These are phyloP conservation scores for Dipus sagitta DNA, from an alignment of 2,797 vertebrate species.

Conservation along the genomic window DNA sequence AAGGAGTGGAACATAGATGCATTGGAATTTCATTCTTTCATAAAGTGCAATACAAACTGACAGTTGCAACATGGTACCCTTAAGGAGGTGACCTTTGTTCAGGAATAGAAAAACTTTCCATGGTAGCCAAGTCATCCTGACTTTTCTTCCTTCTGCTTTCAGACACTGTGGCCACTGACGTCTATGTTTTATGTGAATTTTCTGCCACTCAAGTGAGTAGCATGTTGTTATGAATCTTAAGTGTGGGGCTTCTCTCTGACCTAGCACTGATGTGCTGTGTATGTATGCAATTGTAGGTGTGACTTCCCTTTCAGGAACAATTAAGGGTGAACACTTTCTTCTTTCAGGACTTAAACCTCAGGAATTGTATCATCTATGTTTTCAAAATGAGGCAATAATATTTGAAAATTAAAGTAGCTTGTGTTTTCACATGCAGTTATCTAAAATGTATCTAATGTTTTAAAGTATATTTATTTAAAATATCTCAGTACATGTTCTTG, in stretches of 20 bases:
- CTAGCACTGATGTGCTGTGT: background rate
- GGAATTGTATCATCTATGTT: background rate
- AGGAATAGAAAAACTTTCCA: too few relatives aligned
- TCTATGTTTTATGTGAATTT: slow-evolving; percentile 89
- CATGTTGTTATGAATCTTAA: background rate
- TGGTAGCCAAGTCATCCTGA: background rate
- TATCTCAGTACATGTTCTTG: background rate
- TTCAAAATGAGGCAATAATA: background rate
- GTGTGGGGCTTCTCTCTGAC: background rate
- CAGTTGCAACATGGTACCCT: background rate
- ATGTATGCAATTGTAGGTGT: background rate
- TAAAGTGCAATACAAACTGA: background rate
- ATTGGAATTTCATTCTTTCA: accelerated
- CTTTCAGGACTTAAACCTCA: background rate
- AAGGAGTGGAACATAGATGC: background rate
- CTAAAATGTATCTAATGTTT: background rate
- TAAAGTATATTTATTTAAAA: background rate
- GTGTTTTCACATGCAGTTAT: background rate
- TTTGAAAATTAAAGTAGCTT: background rate
- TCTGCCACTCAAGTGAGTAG: slow-evolving; percentile 87
- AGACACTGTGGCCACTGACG: slow-evolving; percentile 88
- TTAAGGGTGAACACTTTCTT: background rate
- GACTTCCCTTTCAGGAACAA: background rate
- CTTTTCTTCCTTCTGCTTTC: slow-evolving; percentile 56
- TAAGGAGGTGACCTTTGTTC: background rate